Percentiles rank a stretch among this genome's conserved stretches.
These are phyloP conservation scores for Aphrocallistes beatrix DNA, from an alignment of 37 sponge, comb jelly and placozoan genomes.

Conservation along the genomic window DNA sequence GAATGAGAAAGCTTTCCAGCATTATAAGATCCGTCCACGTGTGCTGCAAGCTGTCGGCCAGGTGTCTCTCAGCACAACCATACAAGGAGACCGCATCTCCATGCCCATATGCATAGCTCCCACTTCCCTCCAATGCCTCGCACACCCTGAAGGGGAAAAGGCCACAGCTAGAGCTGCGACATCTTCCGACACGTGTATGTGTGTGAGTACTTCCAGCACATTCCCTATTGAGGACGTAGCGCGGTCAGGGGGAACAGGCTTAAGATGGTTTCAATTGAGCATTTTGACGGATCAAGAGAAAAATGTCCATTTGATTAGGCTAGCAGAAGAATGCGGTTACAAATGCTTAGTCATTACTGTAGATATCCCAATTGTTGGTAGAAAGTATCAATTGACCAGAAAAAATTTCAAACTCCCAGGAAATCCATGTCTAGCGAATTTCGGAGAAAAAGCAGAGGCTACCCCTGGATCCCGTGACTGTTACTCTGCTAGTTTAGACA, in stretches of 20 bases:
- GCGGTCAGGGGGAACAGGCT: slow-evolving; percentile 27
- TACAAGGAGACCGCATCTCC: slow-evolving; percentile 49
- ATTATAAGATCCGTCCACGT: slow-evolving; percentile 42
- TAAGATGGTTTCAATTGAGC: slow-evolving; percentile 82
- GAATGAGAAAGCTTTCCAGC: slow-evolving; percentile 62
- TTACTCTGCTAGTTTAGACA: not conserved
- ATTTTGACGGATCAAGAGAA: slow-evolving; percentile 36
- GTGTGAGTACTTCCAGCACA: slow-evolving; percentile 55
- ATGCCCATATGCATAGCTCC: slow-evolving; percentile 73
- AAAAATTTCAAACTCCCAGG: slow-evolving; percentile 50
- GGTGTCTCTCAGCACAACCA: slow-evolving; percentile 20
- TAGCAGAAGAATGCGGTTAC: slow-evolving; percentile 62
- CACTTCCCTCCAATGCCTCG: slow-evolving; percentile 79
- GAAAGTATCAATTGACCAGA: slow-evolving; percentile 23
- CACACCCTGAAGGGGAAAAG: slow-evolving; percentile 66
- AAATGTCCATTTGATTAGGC: slow-evolving; percentile 28
- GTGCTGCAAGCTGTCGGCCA: slow-evolving; percentile 54
- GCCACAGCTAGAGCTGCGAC: slow-evolving; percentile 68
- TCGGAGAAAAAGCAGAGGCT: not conserved
- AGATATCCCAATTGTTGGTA: slow-evolving; percentile 58
- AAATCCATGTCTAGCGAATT: slow-evolving; percentile 53
- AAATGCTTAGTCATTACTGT: slow-evolving; percentile 69
- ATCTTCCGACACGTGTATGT: slow-evolving; percentile 51
- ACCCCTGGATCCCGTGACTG: not conserved
- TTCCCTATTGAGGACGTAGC: slow-evolving; percentile 66